These are phyloP conservation scores for Vollenhovia emeryi DNA, from an alignment of 1,140 invertebrate species.

Conservation along the genomic window DNA sequence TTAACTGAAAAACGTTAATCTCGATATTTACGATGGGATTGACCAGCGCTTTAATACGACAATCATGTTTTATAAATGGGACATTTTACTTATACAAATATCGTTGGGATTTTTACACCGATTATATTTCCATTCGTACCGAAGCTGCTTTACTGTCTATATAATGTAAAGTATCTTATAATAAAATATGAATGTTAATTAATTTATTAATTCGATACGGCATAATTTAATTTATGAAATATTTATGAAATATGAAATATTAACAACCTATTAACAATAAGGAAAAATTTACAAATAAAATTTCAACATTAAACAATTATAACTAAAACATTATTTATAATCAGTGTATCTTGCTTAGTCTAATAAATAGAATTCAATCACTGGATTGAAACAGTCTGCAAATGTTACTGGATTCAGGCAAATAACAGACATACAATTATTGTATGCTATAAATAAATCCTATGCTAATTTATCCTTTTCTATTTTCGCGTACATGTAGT, in stretches of 20 bases:
- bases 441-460: background rate
- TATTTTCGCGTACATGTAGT: background rate
- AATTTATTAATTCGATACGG: no score
- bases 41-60: background rate
- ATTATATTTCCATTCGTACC: background rate
- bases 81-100: background rate
- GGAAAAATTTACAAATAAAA: background rate
- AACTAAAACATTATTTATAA: background rate
- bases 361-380: background rate
- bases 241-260: background rate
- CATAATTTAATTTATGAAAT: background rate
- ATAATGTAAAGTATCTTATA: no score
- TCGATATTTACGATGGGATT: background rate
- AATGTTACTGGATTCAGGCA: background rate
- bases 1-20: conserved; percentile 26
- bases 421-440: background rate
- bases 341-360: background rate
- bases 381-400: background rate
- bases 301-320: no score
- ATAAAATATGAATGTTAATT: no score
- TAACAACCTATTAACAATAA: background rate
- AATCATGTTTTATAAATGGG: background rate
- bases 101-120: background rate
- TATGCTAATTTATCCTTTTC: background rate
- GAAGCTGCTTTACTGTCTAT: background rate